Evolutionary conservation across 2,888 invertebrate species (phyloP), one percentile per base, ranked within the genome.

Genomic region (Pollenia amentaria): DNA sequence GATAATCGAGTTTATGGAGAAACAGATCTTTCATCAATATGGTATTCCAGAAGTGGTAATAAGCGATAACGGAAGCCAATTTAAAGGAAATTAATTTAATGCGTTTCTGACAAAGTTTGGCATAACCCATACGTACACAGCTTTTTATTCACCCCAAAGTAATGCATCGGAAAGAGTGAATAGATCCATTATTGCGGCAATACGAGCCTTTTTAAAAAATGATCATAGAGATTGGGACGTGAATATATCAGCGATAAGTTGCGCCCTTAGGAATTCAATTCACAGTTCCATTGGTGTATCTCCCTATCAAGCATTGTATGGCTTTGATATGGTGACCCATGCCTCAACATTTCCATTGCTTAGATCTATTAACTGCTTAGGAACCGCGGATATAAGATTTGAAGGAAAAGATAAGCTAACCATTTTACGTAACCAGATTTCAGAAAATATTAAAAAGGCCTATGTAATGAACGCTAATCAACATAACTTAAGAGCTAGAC

Each of bases 271-370:
- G 2, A 62, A 62, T 62, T 18, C 6, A 6, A 44, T 65, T 18
- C 42, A 18, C 11, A 65, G 44, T 18, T 44, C 64, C 18, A 65
- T 44, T 18, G 64, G 64, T 6, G 1, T 65, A 11, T 46, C 64
- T 10, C 64, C 64, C n/a, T 65, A 65, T 21, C 64, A 65, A 3
- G 64, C 64, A 18, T 57, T 57, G 55, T 57, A 57, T 57, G 55
- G 55, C 10, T 57, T 57, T 57, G 55, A 57, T 11, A 57, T 38
- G 16, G 44, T 65, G 3, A 65, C 64, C 8, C 64, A 65, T 44
- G 64, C 44, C 1, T 46, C 64, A 44, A 12, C 64, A 10, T 65
- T 18, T 44, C 16, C 9, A 8, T 44, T 65, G 7, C 38, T 65
- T 3, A 42, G 38, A 38, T 18, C 42, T 0, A 44, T 65, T 16